phyloP scores from a whole-genome alignment of 2,888 invertebrate genomes.

The Lithophane semibrunnea region DNA sequence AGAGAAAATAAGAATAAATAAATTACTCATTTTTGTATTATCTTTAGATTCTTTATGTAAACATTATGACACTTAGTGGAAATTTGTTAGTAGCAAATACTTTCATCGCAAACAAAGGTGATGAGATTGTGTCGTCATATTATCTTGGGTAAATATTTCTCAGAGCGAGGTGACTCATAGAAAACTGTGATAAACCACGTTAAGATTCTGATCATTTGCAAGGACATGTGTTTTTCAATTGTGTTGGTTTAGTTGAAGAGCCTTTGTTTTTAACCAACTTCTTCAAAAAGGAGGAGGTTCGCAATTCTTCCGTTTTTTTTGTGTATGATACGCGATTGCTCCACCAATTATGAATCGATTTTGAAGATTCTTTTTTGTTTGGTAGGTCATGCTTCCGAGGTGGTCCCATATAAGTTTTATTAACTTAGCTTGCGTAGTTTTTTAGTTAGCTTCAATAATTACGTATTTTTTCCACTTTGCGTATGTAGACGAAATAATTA shows the following conservation, averaged over 20 bases:
- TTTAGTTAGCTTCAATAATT: too few species aligned
- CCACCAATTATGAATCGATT: too few species aligned
- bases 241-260: constrained; percentile 5
- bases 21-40: neutral
- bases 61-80: constrained; percentile 35
- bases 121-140: constrained; percentile 33
- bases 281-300: too few species aligned
- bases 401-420: too few species aligned
- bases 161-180: constrained; percentile 45
- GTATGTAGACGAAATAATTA: too few species aligned
- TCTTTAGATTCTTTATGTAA: constrained; percentile 3
- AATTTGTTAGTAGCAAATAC: constrained; percentile 40
- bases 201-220: constrained; percentile 44
- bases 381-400: too few species aligned
- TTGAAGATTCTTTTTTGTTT: too few species aligned
- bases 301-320: too few species aligned
- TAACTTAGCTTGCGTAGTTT: too few species aligned
- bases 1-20: constrained; percentile 6
- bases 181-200: constrained; percentile 40
- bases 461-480: too few species aligned
- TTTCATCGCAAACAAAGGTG: constrained; percentile 32
- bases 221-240: constrained; percentile 8
- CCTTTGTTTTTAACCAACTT: too few species aligned
- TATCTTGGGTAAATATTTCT: constrained; percentile 34
- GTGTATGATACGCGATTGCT: too few species aligned